These are phyloP conservation scores for Cephus runcator DNA, from an alignment of 2,888 invertebrate genomes.

Conservation along the genomic window DNA sequence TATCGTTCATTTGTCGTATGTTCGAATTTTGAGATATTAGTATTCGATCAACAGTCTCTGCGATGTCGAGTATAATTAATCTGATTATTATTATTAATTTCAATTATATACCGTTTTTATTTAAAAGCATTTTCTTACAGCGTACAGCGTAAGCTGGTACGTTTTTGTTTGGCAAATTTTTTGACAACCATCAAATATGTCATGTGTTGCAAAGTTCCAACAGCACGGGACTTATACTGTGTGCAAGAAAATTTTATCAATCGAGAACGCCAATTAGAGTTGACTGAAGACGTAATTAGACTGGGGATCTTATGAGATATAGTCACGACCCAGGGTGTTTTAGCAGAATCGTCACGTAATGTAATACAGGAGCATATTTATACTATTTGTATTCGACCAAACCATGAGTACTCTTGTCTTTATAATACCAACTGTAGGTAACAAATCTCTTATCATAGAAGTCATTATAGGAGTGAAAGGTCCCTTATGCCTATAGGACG, in stretches of 20 bases:
- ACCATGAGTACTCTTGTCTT: background rate
- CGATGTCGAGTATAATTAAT: background rate
- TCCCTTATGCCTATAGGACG: background rate
- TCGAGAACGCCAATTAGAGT: background rate
- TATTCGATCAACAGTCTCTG: background rate
- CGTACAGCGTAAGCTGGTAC: too few relatives aligned
- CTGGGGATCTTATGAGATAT: too few relatives aligned
- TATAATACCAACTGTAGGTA: background rate
- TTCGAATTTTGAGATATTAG: background rate
- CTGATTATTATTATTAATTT: background rate
- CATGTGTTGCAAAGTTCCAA: background rate
- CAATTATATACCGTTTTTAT: background rate
- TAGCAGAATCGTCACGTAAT: too few relatives aligned
- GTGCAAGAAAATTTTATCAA: background rate
- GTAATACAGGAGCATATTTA: too few relatives aligned
- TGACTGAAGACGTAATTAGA: too few relatives aligned
- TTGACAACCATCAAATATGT: background rate
- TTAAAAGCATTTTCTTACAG: background rate
- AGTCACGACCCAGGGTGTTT: too few relatives aligned
- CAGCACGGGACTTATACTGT: background rate
- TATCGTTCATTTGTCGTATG: too few relatives aligned
- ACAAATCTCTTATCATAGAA: background rate
- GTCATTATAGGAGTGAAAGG: background rate
- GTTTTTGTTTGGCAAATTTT: background rate
- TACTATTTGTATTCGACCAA: too few relatives aligned